Conservation (phyloP, 2,797 vertebrate species). For the Antennarius maculatus region DNA sequence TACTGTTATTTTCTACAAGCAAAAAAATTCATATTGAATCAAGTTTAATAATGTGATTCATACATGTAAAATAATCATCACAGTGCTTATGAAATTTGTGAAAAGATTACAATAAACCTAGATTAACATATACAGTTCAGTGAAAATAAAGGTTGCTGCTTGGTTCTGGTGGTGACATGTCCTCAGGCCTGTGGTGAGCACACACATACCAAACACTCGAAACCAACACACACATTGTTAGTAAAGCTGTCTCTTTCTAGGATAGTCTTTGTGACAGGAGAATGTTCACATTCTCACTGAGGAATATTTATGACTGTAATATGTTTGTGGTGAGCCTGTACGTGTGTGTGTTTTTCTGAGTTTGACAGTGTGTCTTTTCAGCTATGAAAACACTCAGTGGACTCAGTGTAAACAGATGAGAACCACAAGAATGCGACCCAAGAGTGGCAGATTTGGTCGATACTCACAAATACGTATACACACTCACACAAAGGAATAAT, state of each 20-base stretch:
- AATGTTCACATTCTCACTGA: constrained; percentile 40
- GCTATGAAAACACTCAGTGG: constrained; percentile 40
- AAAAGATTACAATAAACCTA: background rate
- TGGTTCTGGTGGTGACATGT: background rate
- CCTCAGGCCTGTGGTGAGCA: background rate
- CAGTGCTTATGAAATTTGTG: no score
- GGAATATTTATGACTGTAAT: constrained; percentile 29
- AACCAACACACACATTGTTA: constrained; percentile 18
- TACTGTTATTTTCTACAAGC: no score
- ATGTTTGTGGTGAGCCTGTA: constrained; percentile 18
- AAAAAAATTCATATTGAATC: no score
- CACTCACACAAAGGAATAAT: background rate
- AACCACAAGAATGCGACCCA: constrained; percentile 41
- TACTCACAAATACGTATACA: constrained; percentile 12
- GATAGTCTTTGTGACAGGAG: constrained; percentile 42
- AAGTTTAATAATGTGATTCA: no score
- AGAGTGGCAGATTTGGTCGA: constrained; percentile 43
- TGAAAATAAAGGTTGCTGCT: background rate
- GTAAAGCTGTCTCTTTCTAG: background rate
- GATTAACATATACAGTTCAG: background rate
- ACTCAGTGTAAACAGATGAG: constrained; percentile 51
- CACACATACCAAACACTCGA: constrained; percentile 9
- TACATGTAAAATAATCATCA: no score
- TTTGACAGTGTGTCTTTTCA: constrained; percentile 30
- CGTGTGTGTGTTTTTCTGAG: constrained; percentile 8